Evolutionary conservation across 2,888 invertebrate species (phyloP).

Genomic region (Capitulum mitella): DNA sequence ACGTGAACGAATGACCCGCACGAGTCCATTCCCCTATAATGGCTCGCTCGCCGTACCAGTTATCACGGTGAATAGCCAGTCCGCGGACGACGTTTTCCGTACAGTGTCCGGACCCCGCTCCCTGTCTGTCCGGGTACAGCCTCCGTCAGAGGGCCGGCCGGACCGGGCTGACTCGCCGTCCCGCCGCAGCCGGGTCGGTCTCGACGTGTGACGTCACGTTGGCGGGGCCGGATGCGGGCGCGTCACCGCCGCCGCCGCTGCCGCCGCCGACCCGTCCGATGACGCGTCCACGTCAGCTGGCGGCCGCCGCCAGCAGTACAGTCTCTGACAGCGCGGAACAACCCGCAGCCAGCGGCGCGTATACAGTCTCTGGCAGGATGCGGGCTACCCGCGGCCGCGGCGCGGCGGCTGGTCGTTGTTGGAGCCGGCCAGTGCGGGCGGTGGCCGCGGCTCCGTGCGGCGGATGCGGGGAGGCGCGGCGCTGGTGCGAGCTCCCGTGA

Average conservation of each 20-base stretch:
- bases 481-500: too few species aligned
- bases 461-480: too few species aligned
- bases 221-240: background rate
- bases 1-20: too few species aligned
- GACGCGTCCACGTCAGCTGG: too few species aligned
- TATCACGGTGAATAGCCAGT: background rate
- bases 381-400: background rate
- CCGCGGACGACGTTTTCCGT: too few species aligned
- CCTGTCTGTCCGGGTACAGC: background rate
- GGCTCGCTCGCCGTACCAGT: background rate
- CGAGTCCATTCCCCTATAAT: too few species aligned
- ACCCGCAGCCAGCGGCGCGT: background rate
- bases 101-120: too few species aligned
- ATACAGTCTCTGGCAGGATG: too few species aligned
- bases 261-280: too few species aligned
- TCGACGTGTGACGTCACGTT: too few species aligned
- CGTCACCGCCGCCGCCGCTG: background rate
- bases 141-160: background rate
- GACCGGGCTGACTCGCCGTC: too few species aligned
- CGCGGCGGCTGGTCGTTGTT: too few species aligned
- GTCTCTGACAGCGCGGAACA: background rate
- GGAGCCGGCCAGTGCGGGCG: background rate
- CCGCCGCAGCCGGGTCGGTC: background rate
- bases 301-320: background rate
- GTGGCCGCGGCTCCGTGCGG: background rate